Conservation (phyloP, 2,797 vertebrate species). For the Ptychadena robeensis region DNA sequence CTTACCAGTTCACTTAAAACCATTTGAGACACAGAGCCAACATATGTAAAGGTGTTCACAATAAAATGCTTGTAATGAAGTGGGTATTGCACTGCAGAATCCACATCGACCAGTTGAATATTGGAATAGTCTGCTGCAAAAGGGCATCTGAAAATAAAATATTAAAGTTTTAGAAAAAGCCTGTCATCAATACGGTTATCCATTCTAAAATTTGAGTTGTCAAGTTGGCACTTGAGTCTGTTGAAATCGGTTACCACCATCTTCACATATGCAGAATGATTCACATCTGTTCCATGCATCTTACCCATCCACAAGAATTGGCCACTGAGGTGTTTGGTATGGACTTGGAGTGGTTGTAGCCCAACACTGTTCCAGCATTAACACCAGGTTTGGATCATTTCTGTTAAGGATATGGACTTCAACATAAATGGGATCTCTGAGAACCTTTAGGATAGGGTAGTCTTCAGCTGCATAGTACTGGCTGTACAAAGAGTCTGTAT, state of each 20-base stretch:
- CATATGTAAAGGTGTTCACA: conserved; percentile 37
- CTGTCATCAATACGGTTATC: too few relatives aligned
- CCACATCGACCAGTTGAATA: conserved; percentile 60
- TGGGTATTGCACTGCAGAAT: not conserved
- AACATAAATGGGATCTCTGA: conserved; percentile 69
- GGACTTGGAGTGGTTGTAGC: conserved; percentile 62
- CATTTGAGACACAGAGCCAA: not conserved
- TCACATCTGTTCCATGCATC: not conserved
- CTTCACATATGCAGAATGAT: too few relatives aligned
- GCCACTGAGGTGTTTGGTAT: conserved; percentile 67
- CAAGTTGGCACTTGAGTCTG: too few relatives aligned
- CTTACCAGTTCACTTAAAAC: conserved; percentile 21
- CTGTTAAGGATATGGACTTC: conserved; percentile 68
- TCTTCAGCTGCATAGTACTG: conserved; percentile 66
- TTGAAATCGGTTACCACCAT: too few relatives aligned
- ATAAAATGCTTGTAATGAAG: conserved; percentile 40
- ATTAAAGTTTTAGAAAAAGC: too few relatives aligned
- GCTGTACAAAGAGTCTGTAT: conserved; percentile 65
- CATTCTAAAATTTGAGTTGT: too few relatives aligned
- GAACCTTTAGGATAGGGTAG: conserved; percentile 69
- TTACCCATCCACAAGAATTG: conserved; percentile 70
- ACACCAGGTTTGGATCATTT: conserved; percentile 66
- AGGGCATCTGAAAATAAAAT: conserved; percentile 64
- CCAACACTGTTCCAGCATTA: conserved; percentile 71
- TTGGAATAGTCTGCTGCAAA: conserved; percentile 71